phyloP scores from a whole-genome alignment of 2,888 invertebrate genomes.

The Latrodectus elegans region DNA sequence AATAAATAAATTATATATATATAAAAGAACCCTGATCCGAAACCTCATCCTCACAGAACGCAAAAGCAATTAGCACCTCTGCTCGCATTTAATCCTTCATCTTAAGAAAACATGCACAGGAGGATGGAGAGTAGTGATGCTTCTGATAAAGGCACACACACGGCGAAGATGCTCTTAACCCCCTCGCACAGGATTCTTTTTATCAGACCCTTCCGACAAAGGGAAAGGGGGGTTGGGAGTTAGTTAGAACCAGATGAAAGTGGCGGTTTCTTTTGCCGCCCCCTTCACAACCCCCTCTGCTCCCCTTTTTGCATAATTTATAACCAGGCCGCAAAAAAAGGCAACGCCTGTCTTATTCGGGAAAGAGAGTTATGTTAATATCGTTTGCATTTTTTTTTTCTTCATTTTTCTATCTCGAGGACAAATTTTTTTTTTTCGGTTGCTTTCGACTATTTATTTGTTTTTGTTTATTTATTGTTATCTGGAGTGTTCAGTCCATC shows the following conservation, averaged over 20 bases:
- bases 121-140: not conserved
- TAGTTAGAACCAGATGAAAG: conserved; percentile 7
- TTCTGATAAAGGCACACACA: not conserved
- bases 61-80: too few relatives aligned
- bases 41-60: too few relatives aligned
- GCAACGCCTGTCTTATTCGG: conserved; percentile 60
- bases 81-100: too few relatives aligned
- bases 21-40: too few relatives aligned
- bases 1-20: too few relatives aligned
- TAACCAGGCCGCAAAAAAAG: conserved; percentile 46
- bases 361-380: not conserved
- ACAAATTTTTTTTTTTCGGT: conserved; percentile 5
- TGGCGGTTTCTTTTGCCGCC: conserved; percentile 12
- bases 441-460: not conserved
- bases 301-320: conserved; percentile 46
- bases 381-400: conserved; percentile 18
- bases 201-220: not conserved
- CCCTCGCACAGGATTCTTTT: conserved; percentile 4
- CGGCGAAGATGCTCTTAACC: not conserved
- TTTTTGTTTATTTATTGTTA: conserved; percentile 29
- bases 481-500: conserved; percentile 3
- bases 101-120: not conserved
- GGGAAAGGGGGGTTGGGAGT: not conserved
- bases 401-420: conserved; percentile 16
- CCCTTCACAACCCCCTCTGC: not conserved